Evolutionary conservation across 2,888 invertebrate species (phyloP), one percentile per base, ranked within the genome.

Genomic region (Adelphocoris suturalis): DNA sequence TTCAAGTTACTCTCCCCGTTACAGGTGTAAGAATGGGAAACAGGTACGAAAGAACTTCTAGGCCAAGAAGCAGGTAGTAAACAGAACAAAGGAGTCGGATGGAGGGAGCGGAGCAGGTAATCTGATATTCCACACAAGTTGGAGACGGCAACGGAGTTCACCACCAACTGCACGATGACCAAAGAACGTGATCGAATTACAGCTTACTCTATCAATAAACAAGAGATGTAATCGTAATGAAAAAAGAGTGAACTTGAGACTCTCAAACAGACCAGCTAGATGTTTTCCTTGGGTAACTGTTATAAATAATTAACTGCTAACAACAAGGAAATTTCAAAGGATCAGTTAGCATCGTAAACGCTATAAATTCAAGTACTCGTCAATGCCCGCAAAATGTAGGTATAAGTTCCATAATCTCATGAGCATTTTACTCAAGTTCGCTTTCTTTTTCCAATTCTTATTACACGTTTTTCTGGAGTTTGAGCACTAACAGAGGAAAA

Each of bases 131-230:
- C 27, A 80, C 37, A 55, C 78, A 52, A 78, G 88, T 76, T 48
- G 78, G 80, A 13, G 55, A 75, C 76, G 75, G 37, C 47, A 37
- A 85, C 85, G 46, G 46, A 78, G 76, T 76, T 68, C 76, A n/a
- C 75, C 19, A 46, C 76, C 52, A 88, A 28, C 37, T 37, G 28
- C 76, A 76, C 46, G 78, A 88, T 88, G 52, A 80, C 47, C 76
- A 47, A 76, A 23, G 55, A 88, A 55, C 88, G 88, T 88, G 88
- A 78, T 78, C 48, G 52, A 78, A 88, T 88, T 88, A 88, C 88
- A 46, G 55, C 61, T 46, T 12, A 85, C 61, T 28, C n/a, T 61
- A 61, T 57, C 85, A 85, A 85, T 82, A 82, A 23, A 85, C 57
- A 61, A 28, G 55, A 61, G 19, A 28, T 23, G 57, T 37, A 85